Conservation (phyloP, 2,113 vertebrate species). For the Daboia siamensis region DNA sequence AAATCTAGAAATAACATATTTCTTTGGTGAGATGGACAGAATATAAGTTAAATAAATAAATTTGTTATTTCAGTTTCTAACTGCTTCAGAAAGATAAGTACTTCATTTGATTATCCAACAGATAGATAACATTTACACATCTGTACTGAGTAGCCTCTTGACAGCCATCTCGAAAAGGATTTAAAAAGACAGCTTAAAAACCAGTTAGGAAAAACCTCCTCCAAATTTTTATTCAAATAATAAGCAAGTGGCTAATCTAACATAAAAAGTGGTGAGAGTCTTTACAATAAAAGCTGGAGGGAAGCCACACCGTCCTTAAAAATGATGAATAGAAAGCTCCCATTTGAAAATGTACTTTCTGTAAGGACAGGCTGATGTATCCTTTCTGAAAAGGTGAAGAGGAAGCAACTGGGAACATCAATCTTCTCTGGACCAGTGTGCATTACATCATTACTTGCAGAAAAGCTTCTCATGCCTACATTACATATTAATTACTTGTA, state of each 20-base stretch:
- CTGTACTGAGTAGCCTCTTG: neutral
- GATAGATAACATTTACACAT: neutral
- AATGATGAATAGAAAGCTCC: neutral
- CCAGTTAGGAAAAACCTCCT: neutral
- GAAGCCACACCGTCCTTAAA: neutral
- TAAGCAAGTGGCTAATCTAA: neutral
- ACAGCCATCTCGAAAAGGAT: neutral
- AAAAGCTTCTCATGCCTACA: neutral
- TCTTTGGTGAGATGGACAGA: neutral
- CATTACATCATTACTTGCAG: neutral
- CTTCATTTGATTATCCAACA: neutral
- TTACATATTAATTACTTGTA: conserved; percentile 7
- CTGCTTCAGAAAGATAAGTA: neutral
- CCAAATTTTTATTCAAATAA: neutral
- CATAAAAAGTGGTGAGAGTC: neutral
- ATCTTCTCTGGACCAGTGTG: neutral
- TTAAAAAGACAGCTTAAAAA: neutral
- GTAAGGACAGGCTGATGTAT: neutral
- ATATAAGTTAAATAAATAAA: neutral
- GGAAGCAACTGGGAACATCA: neutral
- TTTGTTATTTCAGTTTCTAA: too few relatives aligned
- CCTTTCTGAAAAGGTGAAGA: neutral
- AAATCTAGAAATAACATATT: neutral
- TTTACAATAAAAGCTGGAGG: neutral
- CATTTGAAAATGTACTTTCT: neutral